phyloP scores from a whole-genome alignment of 37 sponge, comb jelly and placozoan genomes.

The Axinella damicornis region DNA sequence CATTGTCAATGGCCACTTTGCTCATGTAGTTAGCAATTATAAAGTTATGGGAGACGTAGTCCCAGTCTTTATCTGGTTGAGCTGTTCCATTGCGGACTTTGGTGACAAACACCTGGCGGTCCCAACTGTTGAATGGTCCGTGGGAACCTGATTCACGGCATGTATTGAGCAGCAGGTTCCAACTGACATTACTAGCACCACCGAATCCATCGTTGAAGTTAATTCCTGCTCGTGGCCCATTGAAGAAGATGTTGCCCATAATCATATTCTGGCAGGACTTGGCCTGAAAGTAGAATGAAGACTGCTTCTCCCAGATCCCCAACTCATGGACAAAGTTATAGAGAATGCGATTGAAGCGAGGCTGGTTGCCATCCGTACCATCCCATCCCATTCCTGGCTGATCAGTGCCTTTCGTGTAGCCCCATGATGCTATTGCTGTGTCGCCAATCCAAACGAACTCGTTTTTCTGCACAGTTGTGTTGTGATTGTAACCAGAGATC shows the following conservation, averaged over 20 bases:
- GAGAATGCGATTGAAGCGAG: constrained; percentile 51
- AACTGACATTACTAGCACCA: constrained; percentile 49
- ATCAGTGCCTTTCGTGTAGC: constrained; percentile 52
- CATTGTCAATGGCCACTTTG: constrained; percentile 72
- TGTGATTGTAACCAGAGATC: constrained; percentile 57
- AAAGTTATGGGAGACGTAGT: constrained; percentile 58
- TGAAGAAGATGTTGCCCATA: constrained; percentile 79
- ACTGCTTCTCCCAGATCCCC: constrained; percentile 75
- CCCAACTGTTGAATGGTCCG: constrained; percentile 84
- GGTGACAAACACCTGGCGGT: constrained; percentile 68
- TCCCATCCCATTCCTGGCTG: constrained; percentile 53
- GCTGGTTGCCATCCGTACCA: constrained; percentile 74
- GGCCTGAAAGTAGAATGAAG: constrained; percentile 69
- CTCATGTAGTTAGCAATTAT: constrained; percentile 71
- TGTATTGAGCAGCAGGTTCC: constrained; percentile 76
- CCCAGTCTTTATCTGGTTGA: constrained; percentile 26
- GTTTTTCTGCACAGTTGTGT: constrained; percentile 44
- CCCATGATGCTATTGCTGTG: constrained; percentile 73
- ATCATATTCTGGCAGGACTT: constrained; percentile 64
- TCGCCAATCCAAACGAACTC: constrained; percentile 74
- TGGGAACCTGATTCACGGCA: constrained; percentile 80
- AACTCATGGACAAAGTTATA: constrained; percentile 75
- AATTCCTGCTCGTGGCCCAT: constrained; percentile 85
- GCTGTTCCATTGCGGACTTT: constrained; percentile 49
- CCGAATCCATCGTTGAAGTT: constrained; percentile 92